Conservation (phyloP, 1,140 invertebrate genomes). For the Aphidius gifuensis region DNA sequence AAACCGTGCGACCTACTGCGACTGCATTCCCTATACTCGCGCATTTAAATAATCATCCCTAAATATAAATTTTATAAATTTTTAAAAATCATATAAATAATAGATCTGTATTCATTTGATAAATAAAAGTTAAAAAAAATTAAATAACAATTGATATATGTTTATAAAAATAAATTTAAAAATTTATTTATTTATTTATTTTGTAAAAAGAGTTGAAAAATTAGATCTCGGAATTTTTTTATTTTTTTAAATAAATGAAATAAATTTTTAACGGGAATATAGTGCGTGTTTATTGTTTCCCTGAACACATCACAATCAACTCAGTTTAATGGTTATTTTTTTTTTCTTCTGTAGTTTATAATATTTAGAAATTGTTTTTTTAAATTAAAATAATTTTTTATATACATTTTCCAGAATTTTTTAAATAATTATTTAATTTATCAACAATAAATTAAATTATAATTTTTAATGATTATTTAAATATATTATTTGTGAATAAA, state of each 20-base stretch:
- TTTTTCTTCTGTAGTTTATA: background rate
- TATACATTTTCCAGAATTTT: slow-evolving; percentile 19
- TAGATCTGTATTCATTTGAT: too few species aligned
- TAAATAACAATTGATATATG: background rate
- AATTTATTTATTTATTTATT: background rate
- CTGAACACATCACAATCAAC: slow-evolving; percentile 32
- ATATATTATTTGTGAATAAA: slow-evolving; percentile 14
- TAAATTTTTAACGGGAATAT: slow-evolving; percentile 22
- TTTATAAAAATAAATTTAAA: background rate
- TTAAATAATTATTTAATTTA: slow-evolving; percentile 16
- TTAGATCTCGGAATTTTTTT: background rate
- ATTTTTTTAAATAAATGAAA: background rate
- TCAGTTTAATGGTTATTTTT: slow-evolving; percentile 30
- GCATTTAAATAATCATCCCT: too few species aligned
- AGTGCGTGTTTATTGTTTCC: slow-evolving; percentile 36
- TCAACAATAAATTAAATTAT: background rate
- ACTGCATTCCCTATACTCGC: slow-evolving; percentile 23
- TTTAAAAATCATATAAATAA: too few species aligned
- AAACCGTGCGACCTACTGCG: slow-evolving; percentile 25
- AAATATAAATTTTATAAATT: too few species aligned
- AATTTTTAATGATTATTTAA: slow-evolving; percentile 5
- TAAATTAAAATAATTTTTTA: slow-evolving; percentile 26
- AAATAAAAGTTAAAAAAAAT: too few species aligned
- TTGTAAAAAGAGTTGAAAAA: background rate
- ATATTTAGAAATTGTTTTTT: background rate